phyloP scores from a whole-genome alignment of 2,888 invertebrate genomes.

The Cheiracanthium punctorium region DNA sequence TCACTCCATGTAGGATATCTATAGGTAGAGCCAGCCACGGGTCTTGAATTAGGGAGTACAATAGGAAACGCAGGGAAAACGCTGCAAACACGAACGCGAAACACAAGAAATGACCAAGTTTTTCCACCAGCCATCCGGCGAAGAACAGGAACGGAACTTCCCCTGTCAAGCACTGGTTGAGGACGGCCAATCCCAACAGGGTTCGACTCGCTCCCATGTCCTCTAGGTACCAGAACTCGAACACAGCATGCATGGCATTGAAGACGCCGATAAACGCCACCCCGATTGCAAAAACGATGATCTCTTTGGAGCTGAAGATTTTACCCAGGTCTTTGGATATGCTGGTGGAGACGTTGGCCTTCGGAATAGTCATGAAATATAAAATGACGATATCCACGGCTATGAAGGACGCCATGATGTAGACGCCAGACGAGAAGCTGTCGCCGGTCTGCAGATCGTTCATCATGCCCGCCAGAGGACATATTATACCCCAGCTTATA shows the following conservation, averaged over 20 bases:
- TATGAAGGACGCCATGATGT: constrained; percentile 24
- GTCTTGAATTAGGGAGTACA: constrained; percentile 87
- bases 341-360: constrained; percentile 31
- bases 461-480: constrained; percentile 85
- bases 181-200: constrained; percentile 65
- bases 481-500: constrained; percentile 88
- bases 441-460: constrained; percentile 77
- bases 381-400: constrained; percentile 38
- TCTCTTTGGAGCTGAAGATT: constrained; percentile 16
- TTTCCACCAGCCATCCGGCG: constrained; percentile 83
- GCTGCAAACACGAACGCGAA: constrained; percentile 89
- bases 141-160: constrained; percentile 73
- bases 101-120: constrained; percentile 85
- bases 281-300: constrained; percentile 38
- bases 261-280: constrained; percentile 64
- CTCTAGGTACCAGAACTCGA: constrained; percentile 70
- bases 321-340: constrained; percentile 21
- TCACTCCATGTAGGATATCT: constrained; percentile 90
- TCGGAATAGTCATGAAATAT: constrained; percentile 3
- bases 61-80: constrained; percentile 86
- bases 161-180: constrained; percentile 62
- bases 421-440: constrained; percentile 47
- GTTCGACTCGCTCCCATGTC: constrained; percentile 51
- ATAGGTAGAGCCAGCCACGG: constrained; percentile 90
- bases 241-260: constrained; percentile 59